Evolutionary conservation across 2,888 invertebrate genomes (phyloP).

Genomic region (Emmelina monodactyla): DNA sequence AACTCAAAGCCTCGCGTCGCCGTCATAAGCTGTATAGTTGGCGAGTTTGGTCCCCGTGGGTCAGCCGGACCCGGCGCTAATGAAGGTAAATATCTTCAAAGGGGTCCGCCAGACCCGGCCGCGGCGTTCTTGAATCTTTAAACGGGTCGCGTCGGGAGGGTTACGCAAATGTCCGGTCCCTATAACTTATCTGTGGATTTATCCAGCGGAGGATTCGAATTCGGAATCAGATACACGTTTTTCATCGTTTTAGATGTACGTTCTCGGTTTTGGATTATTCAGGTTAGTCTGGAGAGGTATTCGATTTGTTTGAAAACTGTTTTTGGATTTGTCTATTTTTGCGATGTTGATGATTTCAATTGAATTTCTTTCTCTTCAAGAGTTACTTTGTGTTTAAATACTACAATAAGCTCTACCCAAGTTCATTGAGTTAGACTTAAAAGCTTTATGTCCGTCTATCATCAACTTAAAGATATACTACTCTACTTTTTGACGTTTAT

Average conservation of each 20-base stretch:
- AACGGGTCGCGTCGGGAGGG: slow-evolving; percentile 26
- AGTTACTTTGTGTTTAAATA: too few species aligned
- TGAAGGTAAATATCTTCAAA: slow-evolving; percentile 61
- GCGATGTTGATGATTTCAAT: too few species aligned
- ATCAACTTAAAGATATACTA: too few species aligned
- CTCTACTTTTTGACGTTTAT: too few species aligned
- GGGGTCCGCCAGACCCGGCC: slow-evolving; percentile 43
- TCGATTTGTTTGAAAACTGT: too few species aligned
- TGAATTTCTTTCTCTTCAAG: too few species aligned
- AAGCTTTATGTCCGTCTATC: too few species aligned
- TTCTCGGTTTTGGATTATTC: neutral
- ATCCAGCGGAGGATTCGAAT: neutral
- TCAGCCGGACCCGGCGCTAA: slow-evolving; percentile 44
- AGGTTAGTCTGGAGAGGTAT: too few species aligned
- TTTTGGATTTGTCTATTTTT: too few species aligned
- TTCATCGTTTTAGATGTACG: neutral
- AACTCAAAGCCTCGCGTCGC: slow-evolving; percentile 1
- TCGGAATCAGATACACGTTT: neutral
- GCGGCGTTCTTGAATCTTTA: slow-evolving; percentile 57
- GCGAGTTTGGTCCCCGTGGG: slow-evolving; percentile 32
- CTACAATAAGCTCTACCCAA: too few species aligned
- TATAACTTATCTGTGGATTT: slow-evolving; percentile 1
- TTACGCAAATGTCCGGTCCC: neutral
- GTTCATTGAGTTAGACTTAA: too few species aligned
- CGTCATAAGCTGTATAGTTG: slow-evolving; percentile 9